phyloP scores from a whole-genome alignment of 2,113 vertebrate genomes.

The Morone saxatilis region DNA sequence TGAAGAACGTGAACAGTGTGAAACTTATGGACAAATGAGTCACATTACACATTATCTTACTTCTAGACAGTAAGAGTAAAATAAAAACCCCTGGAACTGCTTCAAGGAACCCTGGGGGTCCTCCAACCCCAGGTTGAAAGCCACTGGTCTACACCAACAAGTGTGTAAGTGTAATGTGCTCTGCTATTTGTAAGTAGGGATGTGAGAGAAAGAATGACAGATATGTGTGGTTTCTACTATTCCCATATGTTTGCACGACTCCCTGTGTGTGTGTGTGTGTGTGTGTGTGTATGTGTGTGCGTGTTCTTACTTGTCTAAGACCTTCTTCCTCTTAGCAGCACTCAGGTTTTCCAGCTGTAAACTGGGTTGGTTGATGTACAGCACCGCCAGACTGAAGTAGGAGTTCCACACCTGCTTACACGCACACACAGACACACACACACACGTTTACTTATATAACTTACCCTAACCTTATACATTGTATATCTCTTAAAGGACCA shows the following conservation, averaged over 20 bases:
- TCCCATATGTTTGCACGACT: no score
- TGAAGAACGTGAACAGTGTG: no score
- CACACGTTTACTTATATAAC: neutral
- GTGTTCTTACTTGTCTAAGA: conserved; percentile 93
- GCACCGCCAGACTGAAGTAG: conserved; percentile 96
- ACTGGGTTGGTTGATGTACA: conserved; percentile 99
- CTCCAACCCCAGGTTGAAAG: no score
- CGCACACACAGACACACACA: conserved; percentile 30
- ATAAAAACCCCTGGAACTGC: no score
- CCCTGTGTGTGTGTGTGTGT: neutral
- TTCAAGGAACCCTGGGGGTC: no score
- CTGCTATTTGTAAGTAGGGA: neutral
- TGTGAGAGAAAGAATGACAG: neutral
- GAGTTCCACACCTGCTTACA: conserved; percentile 94
- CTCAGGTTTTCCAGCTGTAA: conserved; percentile 94
- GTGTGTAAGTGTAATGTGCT: neutral
- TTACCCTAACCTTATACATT: no score
- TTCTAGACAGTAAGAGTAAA: no score
- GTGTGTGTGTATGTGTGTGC: neutral
- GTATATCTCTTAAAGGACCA: no score
- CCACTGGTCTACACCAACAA: no score
- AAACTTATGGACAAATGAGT: no score
- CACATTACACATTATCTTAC: no score
- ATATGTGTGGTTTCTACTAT: neutral
- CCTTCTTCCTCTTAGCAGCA: conserved; percentile 93